phyloP scores from a whole-genome alignment of 2,888 invertebrate genomes.

The Synergus umbraculus region DNA sequence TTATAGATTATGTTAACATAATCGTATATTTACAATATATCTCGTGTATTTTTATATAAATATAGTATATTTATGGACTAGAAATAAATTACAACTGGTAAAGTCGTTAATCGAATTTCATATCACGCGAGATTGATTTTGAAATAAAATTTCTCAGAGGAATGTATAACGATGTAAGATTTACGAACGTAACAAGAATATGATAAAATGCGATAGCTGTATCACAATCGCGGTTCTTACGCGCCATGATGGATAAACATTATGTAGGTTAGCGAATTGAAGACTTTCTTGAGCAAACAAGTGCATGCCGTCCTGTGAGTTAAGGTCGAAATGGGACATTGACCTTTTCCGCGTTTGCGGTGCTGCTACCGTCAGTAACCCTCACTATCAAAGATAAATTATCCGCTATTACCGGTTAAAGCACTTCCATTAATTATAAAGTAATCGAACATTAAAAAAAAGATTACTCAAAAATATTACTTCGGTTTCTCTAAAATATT shows the following conservation, averaged over 20 bases:
- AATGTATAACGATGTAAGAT: constrained; percentile 10
- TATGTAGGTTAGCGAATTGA: constrained; percentile 61
- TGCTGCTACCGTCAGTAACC: not conserved
- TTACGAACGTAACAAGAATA: constrained; percentile 32
- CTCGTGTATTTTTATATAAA: no score
- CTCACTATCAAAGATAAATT: not conserved
- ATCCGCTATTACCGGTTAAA: not conserved
- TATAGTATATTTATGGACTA: no score
- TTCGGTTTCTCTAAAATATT: no score
- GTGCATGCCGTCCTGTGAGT: constrained; percentile 58
- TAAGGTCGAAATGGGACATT: constrained; percentile 67
- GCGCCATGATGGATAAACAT: constrained; percentile 51
- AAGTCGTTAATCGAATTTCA: not conserved
- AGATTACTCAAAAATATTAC: no score
- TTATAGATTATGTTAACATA: not conserved
- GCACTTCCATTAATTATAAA: no score
- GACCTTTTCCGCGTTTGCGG: constrained; percentile 54
- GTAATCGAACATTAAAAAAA: no score
- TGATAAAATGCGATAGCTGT: constrained; percentile 38
- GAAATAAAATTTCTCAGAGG: not conserved
- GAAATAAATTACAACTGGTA: no score
- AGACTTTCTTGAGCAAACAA: constrained; percentile 60
- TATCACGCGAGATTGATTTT: not conserved
- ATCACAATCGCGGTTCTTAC: constrained; percentile 34
- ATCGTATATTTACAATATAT: no score